Evolutionary conservation across 1,140 invertebrate species (phyloP).

Genomic region (Bilobella aurantiaca): DNA sequence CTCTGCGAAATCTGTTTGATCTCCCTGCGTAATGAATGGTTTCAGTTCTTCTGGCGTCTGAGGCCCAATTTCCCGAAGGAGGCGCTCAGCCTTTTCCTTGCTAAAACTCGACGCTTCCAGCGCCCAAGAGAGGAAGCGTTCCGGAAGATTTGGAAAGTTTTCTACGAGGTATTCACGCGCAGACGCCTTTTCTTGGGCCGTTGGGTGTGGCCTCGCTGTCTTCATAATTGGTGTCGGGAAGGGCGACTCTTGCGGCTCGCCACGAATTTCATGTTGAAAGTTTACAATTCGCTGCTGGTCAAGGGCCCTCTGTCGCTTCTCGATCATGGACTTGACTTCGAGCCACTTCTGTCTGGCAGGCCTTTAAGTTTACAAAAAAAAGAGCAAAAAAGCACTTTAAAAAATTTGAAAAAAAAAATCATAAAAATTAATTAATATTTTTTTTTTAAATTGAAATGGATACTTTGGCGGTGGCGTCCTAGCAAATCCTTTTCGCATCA

Average conservation of each 20-base stretch:
- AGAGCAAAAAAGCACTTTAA: neutral
- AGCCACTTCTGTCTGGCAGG: conserved; percentile 34
- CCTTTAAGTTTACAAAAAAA: no score
- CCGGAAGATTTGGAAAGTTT: conserved; percentile 31
- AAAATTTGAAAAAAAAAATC: neutral
- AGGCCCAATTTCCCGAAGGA: conserved; percentile 29
- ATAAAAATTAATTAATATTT: neutral
- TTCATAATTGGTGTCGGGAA: conserved; percentile 32
- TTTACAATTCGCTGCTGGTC: conserved; percentile 23
- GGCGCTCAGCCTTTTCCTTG: conserved; percentile 22
- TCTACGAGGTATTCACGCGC: conserved; percentile 15
- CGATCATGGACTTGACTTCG: conserved; percentile 31
- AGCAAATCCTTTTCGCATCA: conserved; percentile 33
- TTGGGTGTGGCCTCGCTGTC: conserved; percentile 29
- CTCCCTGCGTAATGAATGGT: conserved; percentile 18
- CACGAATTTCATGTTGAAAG: conserved; percentile 17
- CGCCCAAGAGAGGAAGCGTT: conserved; percentile 31
- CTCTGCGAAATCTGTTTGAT: neutral
- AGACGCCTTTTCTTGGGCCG: conserved; percentile 20
- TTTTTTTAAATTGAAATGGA: no score
- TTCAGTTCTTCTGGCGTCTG: conserved; percentile 34
- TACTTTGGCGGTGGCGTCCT: conserved; percentile 33
- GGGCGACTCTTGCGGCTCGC: conserved; percentile 28
- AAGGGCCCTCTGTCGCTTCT: conserved; percentile 29
- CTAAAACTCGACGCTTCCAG: conserved; percentile 29